These are phyloP conservation scores for Emberiza fucata DNA, from an alignment of 2,113 vertebrate genomes.

Conservation along the genomic window DNA sequence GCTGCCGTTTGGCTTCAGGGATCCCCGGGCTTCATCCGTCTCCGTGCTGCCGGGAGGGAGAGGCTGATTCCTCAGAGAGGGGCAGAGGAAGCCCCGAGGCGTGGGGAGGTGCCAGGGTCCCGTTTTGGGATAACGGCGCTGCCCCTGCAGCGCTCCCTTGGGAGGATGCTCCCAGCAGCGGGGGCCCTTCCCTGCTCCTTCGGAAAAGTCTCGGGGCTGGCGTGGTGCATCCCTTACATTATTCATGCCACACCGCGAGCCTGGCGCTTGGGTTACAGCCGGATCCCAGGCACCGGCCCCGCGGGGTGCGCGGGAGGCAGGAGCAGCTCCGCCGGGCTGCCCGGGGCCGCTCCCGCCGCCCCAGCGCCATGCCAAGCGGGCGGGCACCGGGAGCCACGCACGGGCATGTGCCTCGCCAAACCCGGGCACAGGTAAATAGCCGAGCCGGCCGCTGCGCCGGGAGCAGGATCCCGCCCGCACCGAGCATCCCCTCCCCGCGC, in stretches of 20 bases:
- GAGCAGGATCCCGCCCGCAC: neutral
- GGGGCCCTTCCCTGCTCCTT: slow-evolving; percentile 50
- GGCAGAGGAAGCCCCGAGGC: neutral
- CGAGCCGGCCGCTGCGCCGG: neutral
- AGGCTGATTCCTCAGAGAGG: neutral
- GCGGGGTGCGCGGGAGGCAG: neutral
- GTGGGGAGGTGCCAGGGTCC: neutral
- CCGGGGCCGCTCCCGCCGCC: neutral
- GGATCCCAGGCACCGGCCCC: slow-evolving; percentile 66
- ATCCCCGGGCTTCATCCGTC: neutral
- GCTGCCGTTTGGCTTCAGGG: rapidly evolving
- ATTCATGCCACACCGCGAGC: slow-evolving; percentile 80
- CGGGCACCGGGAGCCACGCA: neutral
- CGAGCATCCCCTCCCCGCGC: neutral
- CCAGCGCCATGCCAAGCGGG: neutral
- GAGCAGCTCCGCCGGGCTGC: neutral
- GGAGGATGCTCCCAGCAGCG: neutral
- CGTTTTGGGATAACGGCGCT: rapidly evolving
- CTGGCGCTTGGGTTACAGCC: slow-evolving; percentile 83
- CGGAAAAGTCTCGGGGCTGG: slow-evolving; percentile 77
- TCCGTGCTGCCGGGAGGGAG: rapidly evolving
- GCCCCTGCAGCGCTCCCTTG: rapidly evolving
- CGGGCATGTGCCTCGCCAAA: neutral
- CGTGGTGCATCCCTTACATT: slow-evolving; percentile 83
- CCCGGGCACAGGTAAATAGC: slow-evolving; percentile 10